phyloP scores from a whole-genome alignment of 2,797 vertebrate species.

The Pantherophis vulpinus region DNA sequence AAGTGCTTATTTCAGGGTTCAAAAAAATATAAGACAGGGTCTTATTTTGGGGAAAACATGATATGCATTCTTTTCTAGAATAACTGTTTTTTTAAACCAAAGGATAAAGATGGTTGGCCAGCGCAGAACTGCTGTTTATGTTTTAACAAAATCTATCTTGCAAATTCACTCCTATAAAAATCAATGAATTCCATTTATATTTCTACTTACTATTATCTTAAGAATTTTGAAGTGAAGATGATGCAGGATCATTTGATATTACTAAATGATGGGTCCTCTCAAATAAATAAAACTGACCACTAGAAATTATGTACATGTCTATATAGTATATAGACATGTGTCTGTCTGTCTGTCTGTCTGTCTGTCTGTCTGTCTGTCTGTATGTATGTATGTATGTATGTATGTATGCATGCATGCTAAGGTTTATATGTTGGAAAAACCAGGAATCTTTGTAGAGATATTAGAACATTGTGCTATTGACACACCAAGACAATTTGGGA shows the following conservation, averaged over 20 bases:
- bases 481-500: not conserved
- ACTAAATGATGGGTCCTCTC: not conserved
- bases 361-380: too few relatives aligned
- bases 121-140: too few relatives aligned
- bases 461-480: not conserved
- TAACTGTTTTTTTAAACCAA: not conserved
- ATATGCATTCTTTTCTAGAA: not conserved
- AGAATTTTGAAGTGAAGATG: not conserved
- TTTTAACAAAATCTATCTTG: not conserved
- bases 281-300: not conserved
- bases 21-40: too few relatives aligned
- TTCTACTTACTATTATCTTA: not conserved
- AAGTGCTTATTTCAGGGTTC: too few relatives aligned
- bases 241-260: not conserved
- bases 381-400: too few relatives aligned
- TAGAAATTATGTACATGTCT: too few relatives aligned
- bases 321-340: too few relatives aligned
- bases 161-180: not conserved
- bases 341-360: too few relatives aligned
- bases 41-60: too few relatives aligned
- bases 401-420: too few relatives aligned
- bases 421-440: not conserved
- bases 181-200: not conserved
- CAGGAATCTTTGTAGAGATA: not conserved
- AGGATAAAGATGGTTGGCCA: not conserved